Percentiles rank a stretch among this genome's conserved stretches.
phyloP scores from a whole-genome alignment of 2,113 vertebrate genomes.

The Athene noctua region DNA sequence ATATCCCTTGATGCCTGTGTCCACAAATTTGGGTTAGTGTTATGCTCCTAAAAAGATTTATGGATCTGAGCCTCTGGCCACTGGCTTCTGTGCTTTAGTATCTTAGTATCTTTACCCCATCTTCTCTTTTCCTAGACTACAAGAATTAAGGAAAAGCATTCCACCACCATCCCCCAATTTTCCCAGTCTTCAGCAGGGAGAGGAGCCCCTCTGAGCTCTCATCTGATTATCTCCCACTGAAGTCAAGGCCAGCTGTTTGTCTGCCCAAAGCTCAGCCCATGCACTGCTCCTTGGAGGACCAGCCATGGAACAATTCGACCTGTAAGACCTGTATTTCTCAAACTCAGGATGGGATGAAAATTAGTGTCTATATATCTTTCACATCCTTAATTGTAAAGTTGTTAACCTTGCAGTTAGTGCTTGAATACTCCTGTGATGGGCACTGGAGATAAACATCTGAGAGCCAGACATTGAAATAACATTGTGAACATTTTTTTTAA shows the following conservation, averaged over 20 bases:
- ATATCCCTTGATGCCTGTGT: neutral
- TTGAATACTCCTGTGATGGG: slow-evolving; percentile 26
- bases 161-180: neutral
- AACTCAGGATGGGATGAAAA: neutral
- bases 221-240: neutral
- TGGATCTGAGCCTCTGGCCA: neutral
- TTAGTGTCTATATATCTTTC: slow-evolving; percentile 27
- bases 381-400: slow-evolving; percentile 49
- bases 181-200: neutral
- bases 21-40: neutral
- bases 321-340: slow-evolving; percentile 10
- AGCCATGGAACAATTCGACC: neutral
- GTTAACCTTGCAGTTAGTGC: slow-evolving; percentile 46
- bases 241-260: neutral
- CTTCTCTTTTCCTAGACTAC: neutral
- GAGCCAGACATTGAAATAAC: slow-evolving; percentile 50
- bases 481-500: slow-evolving; percentile 22
- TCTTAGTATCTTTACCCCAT: neutral
- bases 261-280: neutral
- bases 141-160: neutral
- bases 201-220: too few species aligned
- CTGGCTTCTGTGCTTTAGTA: neutral
- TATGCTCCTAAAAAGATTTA: neutral
- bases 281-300: neutral
- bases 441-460: slow-evolving; percentile 44